Percentiles rank a stretch among this genome's conserved stretches.
Conservation (phyloP, 2,797 vertebrate species). For the Epinephelus coioides region DNA sequence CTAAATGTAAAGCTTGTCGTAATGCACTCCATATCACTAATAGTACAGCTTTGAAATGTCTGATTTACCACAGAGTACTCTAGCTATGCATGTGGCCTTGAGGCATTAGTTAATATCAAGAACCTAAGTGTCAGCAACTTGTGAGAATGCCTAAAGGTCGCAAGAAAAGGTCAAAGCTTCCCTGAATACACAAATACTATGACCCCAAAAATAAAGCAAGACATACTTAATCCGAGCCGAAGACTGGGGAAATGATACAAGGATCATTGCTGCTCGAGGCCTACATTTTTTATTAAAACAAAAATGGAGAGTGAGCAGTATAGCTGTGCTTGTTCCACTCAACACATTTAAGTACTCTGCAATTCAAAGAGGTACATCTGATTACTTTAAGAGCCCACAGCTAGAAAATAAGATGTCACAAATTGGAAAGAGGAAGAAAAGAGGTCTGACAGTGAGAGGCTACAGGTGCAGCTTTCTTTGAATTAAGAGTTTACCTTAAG, state of each 20-base stretch:
- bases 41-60: slow-evolving; percentile 18
- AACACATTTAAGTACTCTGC: slow-evolving; percentile 14
- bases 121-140: slow-evolving; percentile 51
- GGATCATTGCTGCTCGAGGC: slow-evolving; percentile 26
- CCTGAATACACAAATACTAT: slow-evolving; percentile 48
- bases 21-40: slow-evolving; percentile 15
- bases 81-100: slow-evolving; percentile 12
- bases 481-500: background rate
- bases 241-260: slow-evolving; percentile 25
- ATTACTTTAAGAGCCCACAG: slow-evolving; percentile 17
- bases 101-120: slow-evolving; percentile 43
- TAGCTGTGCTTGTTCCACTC: slow-evolving; percentile 9
- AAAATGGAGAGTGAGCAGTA: slow-evolving; percentile 22
- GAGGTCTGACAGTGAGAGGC: background rate
- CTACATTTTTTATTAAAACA: slow-evolving; percentile 9
- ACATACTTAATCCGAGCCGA: slow-evolving; percentile 43
- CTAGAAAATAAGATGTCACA: slow-evolving; percentile 21
- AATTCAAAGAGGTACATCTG: slow-evolving; percentile 22
- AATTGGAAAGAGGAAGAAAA: background rate
- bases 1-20: slow-evolving; percentile 25
- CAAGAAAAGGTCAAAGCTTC: slow-evolving; percentile 63
- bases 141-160: slow-evolving; percentile 43
- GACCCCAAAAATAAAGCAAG: slow-evolving; percentile 35
- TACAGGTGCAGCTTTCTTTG: slow-evolving; percentile 2
- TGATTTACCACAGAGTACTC: slow-evolving; percentile 17